phyloP scores from a whole-genome alignment of 1,140 invertebrate genomes.

The Armadillidium nasatum region DNA sequence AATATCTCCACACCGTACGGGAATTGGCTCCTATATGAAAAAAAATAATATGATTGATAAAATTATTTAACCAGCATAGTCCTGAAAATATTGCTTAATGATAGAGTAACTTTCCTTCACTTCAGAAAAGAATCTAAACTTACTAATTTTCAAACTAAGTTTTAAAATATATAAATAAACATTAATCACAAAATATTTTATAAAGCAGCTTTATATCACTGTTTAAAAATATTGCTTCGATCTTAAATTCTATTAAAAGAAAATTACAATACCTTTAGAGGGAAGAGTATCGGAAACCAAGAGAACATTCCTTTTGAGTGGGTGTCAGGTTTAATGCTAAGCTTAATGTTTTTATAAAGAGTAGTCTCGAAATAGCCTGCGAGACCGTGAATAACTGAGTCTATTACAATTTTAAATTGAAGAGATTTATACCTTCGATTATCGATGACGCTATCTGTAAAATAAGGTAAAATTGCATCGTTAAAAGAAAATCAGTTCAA shows the following conservation, averaged over 20 bases:
- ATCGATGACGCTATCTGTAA: constrained; percentile 49
- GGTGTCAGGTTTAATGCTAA: constrained; percentile 84
- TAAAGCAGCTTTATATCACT: too few relatives aligned
- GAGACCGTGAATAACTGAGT: constrained; percentile 84
- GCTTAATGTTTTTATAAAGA: constrained; percentile 73
- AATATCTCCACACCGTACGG: constrained; percentile 62
- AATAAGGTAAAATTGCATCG: too few relatives aligned
- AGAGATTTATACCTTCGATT: constrained; percentile 62
- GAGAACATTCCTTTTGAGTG: constrained; percentile 89
- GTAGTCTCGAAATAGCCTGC: constrained; percentile 89
- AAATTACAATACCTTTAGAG: constrained; percentile 63
- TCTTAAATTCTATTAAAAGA: constrained; percentile 9
- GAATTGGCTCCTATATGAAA: constrained; percentile 64
- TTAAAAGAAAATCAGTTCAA: too few relatives aligned
- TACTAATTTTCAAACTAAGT: too few relatives aligned
- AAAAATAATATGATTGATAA: too few relatives aligned
- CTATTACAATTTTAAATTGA: constrained; percentile 64
- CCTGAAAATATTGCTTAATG: too few relatives aligned
- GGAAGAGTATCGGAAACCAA: constrained; percentile 96
- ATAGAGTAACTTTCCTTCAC: too few relatives aligned
- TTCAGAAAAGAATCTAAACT: too few relatives aligned
- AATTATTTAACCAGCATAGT: too few relatives aligned
- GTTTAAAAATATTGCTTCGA: too few relatives aligned
- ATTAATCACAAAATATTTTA: too few relatives aligned
- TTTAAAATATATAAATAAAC: too few relatives aligned